Base-by-base conservation (phyloP, 2,797 vertebrate species). In the Rhynchotus rufescens region DNA sequence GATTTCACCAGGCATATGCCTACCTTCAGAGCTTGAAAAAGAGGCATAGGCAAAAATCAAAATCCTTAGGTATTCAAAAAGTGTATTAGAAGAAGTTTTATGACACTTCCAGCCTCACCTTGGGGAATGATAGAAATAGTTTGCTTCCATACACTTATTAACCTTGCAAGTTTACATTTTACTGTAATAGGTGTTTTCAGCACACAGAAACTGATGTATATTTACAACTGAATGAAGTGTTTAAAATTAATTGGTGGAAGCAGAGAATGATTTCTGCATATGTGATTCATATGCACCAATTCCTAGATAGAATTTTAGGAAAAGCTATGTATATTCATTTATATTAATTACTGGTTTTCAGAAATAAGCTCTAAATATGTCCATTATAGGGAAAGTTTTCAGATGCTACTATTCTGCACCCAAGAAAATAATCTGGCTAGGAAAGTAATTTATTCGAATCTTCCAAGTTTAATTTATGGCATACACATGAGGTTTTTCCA, bases 401-500 rank as follows among this genome's bases (percentile, higher is more conserved):
- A 54, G 77, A 32, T 62, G 32, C 2, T 82, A 42, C 56, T 87
- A 34, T 60, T 93, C 92, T 52, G 49, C 17, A 57, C 62, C 78
- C 42, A 12, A 88, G 65, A 65, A 97, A 94, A 95, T 94, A 75
- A 93, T 89, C 90, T 96, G 75, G 10, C 69, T 91, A 22, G 25
- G 47, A 94, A 96, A 94, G 59, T 88, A 94, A 96, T 96, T 92
- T 94, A 79, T 82, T 69, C 84, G 54, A 95, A 78, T 88, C 74
- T 90, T 88, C 66, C 5, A 80, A 66, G 82, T 87, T 94, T 92
- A 96, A 94, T 91, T 96, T 94, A 93, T 93, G 47, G 76, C 72
- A 93, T 84, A 64, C 54, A 92, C 83, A 81, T 66, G 52, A 95
- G 68, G 38, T 84, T 94, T 94, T 93, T 94, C 85, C 72, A 84